Base-by-base conservation (phyloP, 2,888 invertebrate genomes). In the Diaprepes abbreviatus region DNA sequence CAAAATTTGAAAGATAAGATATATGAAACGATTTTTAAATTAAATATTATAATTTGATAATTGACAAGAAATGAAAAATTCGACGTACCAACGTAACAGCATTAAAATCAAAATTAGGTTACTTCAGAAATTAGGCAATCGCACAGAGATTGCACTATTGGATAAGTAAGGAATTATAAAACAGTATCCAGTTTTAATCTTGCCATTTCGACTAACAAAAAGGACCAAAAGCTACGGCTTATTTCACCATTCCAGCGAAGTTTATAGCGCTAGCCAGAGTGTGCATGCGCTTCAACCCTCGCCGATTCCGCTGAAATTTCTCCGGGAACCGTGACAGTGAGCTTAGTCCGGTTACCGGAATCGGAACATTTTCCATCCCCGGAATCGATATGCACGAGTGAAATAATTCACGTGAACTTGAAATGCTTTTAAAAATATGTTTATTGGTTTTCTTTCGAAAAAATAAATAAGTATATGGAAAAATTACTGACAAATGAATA, bases 291-390 rank as follows among this genome's bases (percentile, higher is more conserved):
- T 36, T 6, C 66, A 45, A 35, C 66, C 66, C 63, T 38, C 12
- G 21, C 31, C 31, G 60, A 24, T 33, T 48, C 38, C 43, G 38
- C 66, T 59, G 45, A 66, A 78, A 77, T 79, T 81, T 78, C 64
- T 71, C 71, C 71, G 68, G 71, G 71, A 59, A 81, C 81, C 80
- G 28, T 79, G 77, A 78, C 79, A 83, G 83, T 82, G 79, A 82
- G 82, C 82, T 79, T 81, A 75, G 78, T 79, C 79, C 80, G 80
- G 81, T 79, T 76, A 78, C 79, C 80, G 83, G 79, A 79, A 76
- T 75, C 79, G 79, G 76, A 75, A 73, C 74, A 74, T 73, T 55
- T 64, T 59, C 21, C 52, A 35, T 33, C 31, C 64, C 52, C 66
- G 71, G 72, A 79, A 82, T 83, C 81, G 82, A 81, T 82, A 80